Evolutionary conservation across 2,113 vertebrate genomes (phyloP), one percentile per base, ranked within the genome.

Genomic region (Rousettus leschenaultii): DNA sequence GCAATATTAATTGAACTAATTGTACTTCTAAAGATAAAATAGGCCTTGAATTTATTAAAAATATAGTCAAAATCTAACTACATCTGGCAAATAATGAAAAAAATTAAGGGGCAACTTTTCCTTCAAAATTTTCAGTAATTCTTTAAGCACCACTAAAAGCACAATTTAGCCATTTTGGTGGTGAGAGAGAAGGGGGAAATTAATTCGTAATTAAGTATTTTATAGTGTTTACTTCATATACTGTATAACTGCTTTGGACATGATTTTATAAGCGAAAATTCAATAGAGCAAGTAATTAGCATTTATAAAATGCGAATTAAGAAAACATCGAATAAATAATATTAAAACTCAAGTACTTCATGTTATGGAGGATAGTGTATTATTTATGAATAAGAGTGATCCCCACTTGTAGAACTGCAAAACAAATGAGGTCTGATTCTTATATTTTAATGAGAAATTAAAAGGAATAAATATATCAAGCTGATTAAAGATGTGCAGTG

Each of bases 261-360:
- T 88, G 24, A 82, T 89, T 96, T 95, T 85, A 84, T 65, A 95
- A 96, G 59, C 86, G 57, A 92, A 96, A 95, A 96, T 87, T 95
- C 82, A 96, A 90, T 43, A 96, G 43, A 92, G 78, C 74, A 95
- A 94, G 45, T 95, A 93, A 97, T 95, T 85, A 95, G 26, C 68
- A 96, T 80, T 89, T 95, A 96, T 19, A 86, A 30, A 68, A 92
- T 71, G 53, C 45, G 63, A 96, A 95, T 89, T 83, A 86, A 66
- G 35, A 78, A 91, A 86, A 91, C 33, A 6, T 68, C 8, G 91
- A 95, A 87, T 66, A 75, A 95, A 77, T 55, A 61, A 95, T 80
- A 88, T 77, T 90, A 88, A 97, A 96, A 95, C 71, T 97, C 91
- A 92, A 89, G 7, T 61, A 40, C 4, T 71, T 83, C 19, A 6